These are phyloP conservation scores for Montipora sp. DNA, from an alignment of 64 coral and sea anemone genomes.

Conservation along the genomic window DNA sequence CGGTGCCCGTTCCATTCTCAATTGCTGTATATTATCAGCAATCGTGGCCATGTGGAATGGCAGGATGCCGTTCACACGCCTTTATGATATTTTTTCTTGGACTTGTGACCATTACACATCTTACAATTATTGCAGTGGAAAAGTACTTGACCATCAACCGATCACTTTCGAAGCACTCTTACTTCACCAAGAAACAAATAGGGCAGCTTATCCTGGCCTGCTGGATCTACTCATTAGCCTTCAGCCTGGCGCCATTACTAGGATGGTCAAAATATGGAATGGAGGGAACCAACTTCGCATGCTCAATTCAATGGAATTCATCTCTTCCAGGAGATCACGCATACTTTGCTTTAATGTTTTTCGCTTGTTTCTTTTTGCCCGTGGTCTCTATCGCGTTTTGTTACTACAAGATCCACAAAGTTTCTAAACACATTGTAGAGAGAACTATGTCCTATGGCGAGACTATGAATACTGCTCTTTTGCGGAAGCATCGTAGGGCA, in stretches of 20 bases:
- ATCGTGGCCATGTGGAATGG: slow-evolving; percentile 30
- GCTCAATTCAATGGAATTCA: slow-evolving; percentile 21
- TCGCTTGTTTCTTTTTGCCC: slow-evolving; percentile 38
- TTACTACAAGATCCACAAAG: slow-evolving; percentile 48
- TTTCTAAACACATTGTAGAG: slow-evolving; percentile 11
- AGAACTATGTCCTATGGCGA: background rate
- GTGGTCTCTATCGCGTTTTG: slow-evolving; percentile 26
- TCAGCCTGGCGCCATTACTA: slow-evolving; percentile 34
- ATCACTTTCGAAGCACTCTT: slow-evolving; percentile 13
- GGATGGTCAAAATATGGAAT: slow-evolving; percentile 50
- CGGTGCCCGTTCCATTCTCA: slow-evolving; percentile 41
- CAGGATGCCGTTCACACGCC: slow-evolving; percentile 40
- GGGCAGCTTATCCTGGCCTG: background rate
- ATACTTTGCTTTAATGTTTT: slow-evolving; percentile 45
- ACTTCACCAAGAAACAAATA: slow-evolving; percentile 16
- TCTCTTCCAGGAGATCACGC: background rate
- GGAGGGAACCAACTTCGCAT: slow-evolving; percentile 8
- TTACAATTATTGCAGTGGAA: slow-evolving; percentile 39
- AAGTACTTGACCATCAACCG: slow-evolving; percentile 65
- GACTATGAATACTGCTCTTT: background rate
- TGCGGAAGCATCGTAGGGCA: background rate
- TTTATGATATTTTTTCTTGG: slow-evolving; percentile 58
- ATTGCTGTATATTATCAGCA: background rate
- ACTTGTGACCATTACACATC: slow-evolving; percentile 33
- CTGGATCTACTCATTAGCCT: slow-evolving; percentile 32